Percentiles rank a stretch among this genome's conserved stretches.
Evolutionary conservation across 2,797 vertebrate genomes (phyloP).

Genomic region (Characodon lateralis): DNA sequence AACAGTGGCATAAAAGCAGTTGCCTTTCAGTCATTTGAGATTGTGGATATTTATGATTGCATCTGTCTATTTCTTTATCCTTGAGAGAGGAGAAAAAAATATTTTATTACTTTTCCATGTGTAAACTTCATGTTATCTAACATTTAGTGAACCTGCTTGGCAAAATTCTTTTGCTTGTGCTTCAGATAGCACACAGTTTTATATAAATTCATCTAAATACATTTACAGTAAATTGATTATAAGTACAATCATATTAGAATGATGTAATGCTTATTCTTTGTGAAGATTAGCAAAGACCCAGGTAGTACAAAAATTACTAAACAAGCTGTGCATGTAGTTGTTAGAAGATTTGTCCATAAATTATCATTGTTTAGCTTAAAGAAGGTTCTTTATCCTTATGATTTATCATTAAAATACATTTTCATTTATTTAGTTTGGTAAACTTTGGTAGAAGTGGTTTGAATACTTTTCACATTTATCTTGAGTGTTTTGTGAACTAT

Average conservation of each 20-base stretch:
- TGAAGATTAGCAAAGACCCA: background rate
- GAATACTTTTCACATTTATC: too few species aligned
- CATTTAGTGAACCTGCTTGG: background rate
- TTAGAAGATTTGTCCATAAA: too few species aligned
- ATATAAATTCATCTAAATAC: background rate
- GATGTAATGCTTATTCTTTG: background rate
- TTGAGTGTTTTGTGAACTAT: too few species aligned
- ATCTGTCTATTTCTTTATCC: background rate
- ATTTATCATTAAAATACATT: too few species aligned
- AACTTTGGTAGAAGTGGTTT: too few species aligned
- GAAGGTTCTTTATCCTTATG: too few species aligned
- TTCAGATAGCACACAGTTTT: background rate
- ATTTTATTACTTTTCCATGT: background rate
- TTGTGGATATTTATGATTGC: conserved; percentile 14
- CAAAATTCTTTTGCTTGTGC: background rate
- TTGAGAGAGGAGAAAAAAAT: background rate
- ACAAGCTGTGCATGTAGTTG: background rate
- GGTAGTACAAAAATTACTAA: background rate
- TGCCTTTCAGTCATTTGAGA: conserved; percentile 14
- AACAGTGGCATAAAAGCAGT: conserved; percentile 23
- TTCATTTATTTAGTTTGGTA: too few species aligned
- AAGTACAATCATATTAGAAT: background rate
- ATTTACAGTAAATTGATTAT: background rate
- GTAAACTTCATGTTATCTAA: background rate
- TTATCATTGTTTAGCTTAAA: too few species aligned